A percentile compares a stretch with the other conserved stretches of the same genome.
phyloP scores from a whole-genome alignment of 2,797 vertebrate genomes.

The Artibeus lituratus region DNA sequence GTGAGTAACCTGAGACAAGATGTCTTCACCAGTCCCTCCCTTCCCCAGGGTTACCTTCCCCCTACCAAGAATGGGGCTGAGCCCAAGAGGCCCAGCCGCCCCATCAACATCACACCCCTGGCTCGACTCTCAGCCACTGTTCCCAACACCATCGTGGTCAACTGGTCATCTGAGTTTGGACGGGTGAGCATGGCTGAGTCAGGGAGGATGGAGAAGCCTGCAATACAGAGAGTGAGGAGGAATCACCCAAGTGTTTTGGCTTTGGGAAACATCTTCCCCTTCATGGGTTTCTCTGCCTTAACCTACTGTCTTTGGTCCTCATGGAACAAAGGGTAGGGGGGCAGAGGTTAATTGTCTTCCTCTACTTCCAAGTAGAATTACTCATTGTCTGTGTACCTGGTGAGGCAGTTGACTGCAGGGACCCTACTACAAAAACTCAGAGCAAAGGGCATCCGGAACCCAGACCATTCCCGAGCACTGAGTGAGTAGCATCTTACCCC shows the following conservation, averaged over 20 bases:
- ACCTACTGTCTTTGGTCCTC: background rate
- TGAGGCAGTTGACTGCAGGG: conserved; percentile 84
- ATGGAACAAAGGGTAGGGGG: background rate
- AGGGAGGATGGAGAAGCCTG: background rate
- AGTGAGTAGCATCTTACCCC: conserved; percentile 73
- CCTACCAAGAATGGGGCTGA: conserved; percentile 84
- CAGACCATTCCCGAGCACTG: conserved; percentile 83
- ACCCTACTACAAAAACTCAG: conserved; percentile 83
- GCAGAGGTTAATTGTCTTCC: conserved; percentile 34
- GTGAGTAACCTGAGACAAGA: background rate
- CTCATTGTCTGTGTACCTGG: conserved; percentile 85
- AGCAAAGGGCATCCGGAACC: conserved; percentile 84
- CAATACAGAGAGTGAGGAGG: background rate
- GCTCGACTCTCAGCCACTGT: conserved; percentile 81
- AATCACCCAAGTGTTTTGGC: background rate
- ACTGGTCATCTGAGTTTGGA: conserved; percentile 85
- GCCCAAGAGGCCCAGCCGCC: conserved; percentile 83
- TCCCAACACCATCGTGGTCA: conserved; percentile 82
- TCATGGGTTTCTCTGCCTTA: background rate
- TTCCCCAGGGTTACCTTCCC: conserved; percentile 81
- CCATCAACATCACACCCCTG: conserved; percentile 83
- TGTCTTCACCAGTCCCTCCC: background rate
- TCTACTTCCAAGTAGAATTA: conserved; percentile 79
- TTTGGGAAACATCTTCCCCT: background rate
- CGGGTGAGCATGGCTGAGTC: conserved; percentile 73